Base-by-base conservation (phyloP, 2,888 invertebrate genomes). In the Glaucopsyche alexis region DNA sequence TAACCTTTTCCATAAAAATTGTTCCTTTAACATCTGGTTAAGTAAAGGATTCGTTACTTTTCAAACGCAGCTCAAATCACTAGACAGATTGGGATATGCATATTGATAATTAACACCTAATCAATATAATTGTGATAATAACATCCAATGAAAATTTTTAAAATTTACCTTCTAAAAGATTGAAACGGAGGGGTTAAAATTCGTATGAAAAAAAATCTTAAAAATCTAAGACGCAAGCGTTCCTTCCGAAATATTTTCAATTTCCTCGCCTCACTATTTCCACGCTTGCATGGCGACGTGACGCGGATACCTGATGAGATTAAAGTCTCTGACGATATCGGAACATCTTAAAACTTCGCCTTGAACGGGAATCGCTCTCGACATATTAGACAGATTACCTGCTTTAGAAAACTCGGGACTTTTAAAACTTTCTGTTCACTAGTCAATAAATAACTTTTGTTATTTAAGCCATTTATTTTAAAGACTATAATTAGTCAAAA, bases 251-350 rank as follows among this genome's bases (percentile, higher is more conserved):
- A 66, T 66, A 66, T 66, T 66, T 66, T 42, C 66, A 66, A 66
- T 66, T 66, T 66, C 16, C 65, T 8, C 66, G 66, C 66, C 42
- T n/a, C 42, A 66, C 66, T 66, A 66, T 66, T 40, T 66, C 66
- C n/a, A 42, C 66, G 66, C 55, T 55, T 55, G 55, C 55, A 19
- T 55, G 55, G 19, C 55, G 55, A 55, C 55, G 55, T 55, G 55
- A 55, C 11, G 55, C 55, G 55, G 55, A 55, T 55, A 55, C 55
- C 55, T 55, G 55, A 55, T 55, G 55, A 55, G 55, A 55, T 55
- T 55, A 55, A 55, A 55, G 55, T 55, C 55, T 55, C 11, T 19
- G 55, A 29, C 11, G 55, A 55, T 55, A 55, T 55, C 55, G 19
- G 55, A 55, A 55, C 55, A 55, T 55, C 55, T 55, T 55, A 55